Evolutionary conservation across 2,797 vertebrate genomes (phyloP), one percentile per base, ranked within the genome.

Genomic region (Cossypha heuglini): DNA sequence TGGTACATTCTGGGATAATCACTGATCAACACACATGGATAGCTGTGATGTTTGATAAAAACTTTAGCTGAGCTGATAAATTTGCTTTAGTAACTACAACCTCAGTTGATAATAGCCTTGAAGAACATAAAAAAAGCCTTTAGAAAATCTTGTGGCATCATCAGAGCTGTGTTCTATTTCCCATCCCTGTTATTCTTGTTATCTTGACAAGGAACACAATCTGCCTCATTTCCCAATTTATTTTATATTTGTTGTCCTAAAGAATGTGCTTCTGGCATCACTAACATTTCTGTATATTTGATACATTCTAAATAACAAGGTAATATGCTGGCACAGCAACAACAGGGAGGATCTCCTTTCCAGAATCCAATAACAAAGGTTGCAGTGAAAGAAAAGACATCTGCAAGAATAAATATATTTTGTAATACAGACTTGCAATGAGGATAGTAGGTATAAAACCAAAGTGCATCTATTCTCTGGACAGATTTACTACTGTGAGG

Each of bases 331-430:
- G 29, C 66, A n/a, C 25, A 88, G 49, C 48, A 90, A 38, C 64
- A n/a, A 29, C 73, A 55, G 14, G 18, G 38, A 62, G 68, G 58
- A 96, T 80, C 55, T 97, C 9, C 6, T 92, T 96, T 93, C 82
- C 66, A 80, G 31, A 51, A 61, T 93, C 51, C 85, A 92, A 82
- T 86, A 93, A 64, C 26, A 59, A 83, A 72, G 54, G 37, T 48
- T 94, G 52, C 45, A 89, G 35, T 49, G 54, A 92, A 94, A 94
- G 74, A 22, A 96, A 76, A 90, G 68, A 80, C 28, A 51, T 52
- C 64, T 71, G 31, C 29, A 71, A 74, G 29, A 95, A 95, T 82
- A 92, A 95, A 88, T 72, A 26, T 79, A 33, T 92, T 63, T 73
- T 88, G 83, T 64, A 76, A 94, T 79, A 35, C 8, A 89, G 37